phyloP scores from a whole-genome alignment of 2,888 invertebrate genomes.

The Trilocha varians region DNA sequence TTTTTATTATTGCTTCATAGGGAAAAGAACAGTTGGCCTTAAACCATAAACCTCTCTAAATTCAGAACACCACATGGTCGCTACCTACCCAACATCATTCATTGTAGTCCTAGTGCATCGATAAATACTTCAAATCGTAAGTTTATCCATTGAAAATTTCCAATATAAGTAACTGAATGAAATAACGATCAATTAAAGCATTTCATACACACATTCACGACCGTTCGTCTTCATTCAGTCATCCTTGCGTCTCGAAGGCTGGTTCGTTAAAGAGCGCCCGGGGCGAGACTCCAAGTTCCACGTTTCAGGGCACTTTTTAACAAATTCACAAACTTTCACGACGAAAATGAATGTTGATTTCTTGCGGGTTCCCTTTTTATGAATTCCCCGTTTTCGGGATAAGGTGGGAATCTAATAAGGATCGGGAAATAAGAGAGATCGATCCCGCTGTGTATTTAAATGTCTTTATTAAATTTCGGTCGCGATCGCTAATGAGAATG shows the following conservation, averaged over 20 bases:
- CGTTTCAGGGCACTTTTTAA: conserved; percentile 29
- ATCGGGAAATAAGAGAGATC: conserved; percentile 1
- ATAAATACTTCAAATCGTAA: no score
- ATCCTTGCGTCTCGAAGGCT: background rate
- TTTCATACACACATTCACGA: no score
- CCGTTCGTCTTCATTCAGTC: background rate
- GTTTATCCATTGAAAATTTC: no score
- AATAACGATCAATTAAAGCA: no score
- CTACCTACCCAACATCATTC: no score
- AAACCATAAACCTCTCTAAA: no score
- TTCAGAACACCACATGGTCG: no score
- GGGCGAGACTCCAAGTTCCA: conserved; percentile 17
- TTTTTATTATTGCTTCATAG: no score
- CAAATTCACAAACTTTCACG: conserved; percentile 27
- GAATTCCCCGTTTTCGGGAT: conserved; percentile 4
- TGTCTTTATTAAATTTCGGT: background rate
- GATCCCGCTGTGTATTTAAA: conserved; percentile 3
- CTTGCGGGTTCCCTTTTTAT: conserved; percentile 12
- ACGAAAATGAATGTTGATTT: conserved; percentile 27
- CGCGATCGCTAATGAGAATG: background rate
- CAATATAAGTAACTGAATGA: no score
- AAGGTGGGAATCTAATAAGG: conserved; percentile 5
- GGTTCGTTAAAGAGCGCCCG: conserved; percentile 40
- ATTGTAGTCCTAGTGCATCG: no score
- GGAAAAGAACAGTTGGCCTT: no score